Percentiles rank a stretch among this genome's conserved stretches.
Conservation (phyloP, 2,113 vertebrate species). For the Eolophus roseicapilla region DNA sequence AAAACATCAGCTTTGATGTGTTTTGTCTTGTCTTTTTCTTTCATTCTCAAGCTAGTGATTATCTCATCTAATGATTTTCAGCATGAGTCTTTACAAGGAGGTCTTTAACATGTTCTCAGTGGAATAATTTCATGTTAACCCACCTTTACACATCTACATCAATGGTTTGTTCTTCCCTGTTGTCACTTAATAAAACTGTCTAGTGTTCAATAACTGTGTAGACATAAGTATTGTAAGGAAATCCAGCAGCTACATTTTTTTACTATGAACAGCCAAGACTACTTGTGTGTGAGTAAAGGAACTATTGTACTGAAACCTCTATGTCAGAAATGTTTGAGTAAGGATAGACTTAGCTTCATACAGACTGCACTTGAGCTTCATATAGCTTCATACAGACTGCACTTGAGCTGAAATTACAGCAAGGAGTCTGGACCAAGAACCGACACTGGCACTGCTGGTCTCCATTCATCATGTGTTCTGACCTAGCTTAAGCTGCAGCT, state of each 20-base stretch:
- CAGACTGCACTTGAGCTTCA: background rate
- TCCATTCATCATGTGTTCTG: background rate
- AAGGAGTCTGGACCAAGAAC: background rate
- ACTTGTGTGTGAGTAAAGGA: background rate
- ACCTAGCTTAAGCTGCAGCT: background rate
- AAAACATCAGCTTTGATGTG: background rate
- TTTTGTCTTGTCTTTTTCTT: background rate
- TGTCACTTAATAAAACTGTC: background rate
- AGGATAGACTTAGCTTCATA: background rate
- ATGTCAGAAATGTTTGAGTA: background rate
- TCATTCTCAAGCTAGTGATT: background rate
- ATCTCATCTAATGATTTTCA: conserved; percentile 1
- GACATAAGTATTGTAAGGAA: background rate
- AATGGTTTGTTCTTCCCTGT: background rate
- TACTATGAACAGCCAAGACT: background rate
- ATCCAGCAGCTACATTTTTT: background rate
- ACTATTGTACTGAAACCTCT: background rate
- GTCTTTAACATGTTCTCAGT: background rate
- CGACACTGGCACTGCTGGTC: background rate
- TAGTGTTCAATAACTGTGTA: background rate
- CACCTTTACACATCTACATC: background rate
- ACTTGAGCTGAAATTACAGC: background rate
- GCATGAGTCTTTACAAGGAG: background rate
- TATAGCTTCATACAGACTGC: background rate
- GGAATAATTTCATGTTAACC: background rate